Conservation (phyloP, 2,888 invertebrate genomes). For the Drymonia ruficornis region DNA sequence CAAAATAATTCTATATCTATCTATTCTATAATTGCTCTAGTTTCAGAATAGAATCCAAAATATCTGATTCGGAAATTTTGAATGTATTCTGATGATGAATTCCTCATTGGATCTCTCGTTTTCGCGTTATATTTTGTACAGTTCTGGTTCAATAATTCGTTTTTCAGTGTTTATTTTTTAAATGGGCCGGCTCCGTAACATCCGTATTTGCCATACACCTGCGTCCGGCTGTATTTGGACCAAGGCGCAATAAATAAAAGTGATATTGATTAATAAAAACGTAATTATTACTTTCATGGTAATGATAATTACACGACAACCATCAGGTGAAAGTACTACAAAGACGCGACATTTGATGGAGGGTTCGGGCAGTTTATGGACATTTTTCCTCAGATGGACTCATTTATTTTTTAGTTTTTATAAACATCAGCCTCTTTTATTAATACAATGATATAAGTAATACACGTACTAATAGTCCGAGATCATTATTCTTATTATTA, state of each 20-base stretch:
- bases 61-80: no score
- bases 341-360: slow-evolving; percentile 24
- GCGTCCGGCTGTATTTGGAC: slow-evolving; percentile 76
- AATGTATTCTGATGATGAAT: no score
- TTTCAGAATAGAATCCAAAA: no score
- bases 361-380: slow-evolving; percentile 4
- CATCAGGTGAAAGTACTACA: slow-evolving; percentile 32
- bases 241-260: slow-evolving; percentile 61
- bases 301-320: slow-evolving; percentile 43
- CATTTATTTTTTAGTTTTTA: not conserved
- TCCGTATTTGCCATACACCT: slow-evolving; percentile 70
- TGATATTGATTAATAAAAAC: slow-evolving; percentile 53
- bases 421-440: not conserved
- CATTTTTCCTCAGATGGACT: slow-evolving; percentile 3
- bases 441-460: not conserved
- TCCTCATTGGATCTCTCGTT: no score
- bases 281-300: slow-evolving; percentile 47
- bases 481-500: no score
- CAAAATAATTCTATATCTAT: no score
- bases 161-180: slow-evolving; percentile 64
- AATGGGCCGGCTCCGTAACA: slow-evolving; percentile 59
- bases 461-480: no score
- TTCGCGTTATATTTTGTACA: not conserved
- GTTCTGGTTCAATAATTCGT: slow-evolving; percentile 26
- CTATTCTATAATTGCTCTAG: no score